phyloP scores from a whole-genome alignment of 2,888 invertebrate species.

The Trichopoda pennipes region DNA sequence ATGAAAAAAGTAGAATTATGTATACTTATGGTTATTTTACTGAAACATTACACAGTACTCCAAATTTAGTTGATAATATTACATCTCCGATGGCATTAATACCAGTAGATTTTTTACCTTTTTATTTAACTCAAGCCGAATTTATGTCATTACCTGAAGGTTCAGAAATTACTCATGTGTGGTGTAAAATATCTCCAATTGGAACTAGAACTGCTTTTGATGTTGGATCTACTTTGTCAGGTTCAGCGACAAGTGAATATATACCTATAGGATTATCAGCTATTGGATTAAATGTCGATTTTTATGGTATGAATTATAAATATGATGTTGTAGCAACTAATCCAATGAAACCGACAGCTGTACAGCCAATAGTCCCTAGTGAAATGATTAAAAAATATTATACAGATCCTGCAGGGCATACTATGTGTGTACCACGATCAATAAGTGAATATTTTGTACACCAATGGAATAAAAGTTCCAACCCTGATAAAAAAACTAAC shows the following conservation, averaged over 20 bases:
- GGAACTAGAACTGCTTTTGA: conserved; percentile 14
- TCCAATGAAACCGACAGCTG: conserved; percentile 1
- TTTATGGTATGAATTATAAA: conserved; percentile 6
- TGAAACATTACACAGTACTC: too few relatives aligned
- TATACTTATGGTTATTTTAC: conserved; percentile 28
- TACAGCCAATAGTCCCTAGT: neutral
- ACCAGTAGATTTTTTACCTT: neutral
- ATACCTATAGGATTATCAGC: conserved; percentile 28
- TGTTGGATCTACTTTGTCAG: conserved; percentile 24
- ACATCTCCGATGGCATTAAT: conserved; percentile 29
- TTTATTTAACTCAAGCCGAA: neutral
- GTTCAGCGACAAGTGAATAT: conserved; percentile 40
- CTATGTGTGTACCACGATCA: too few relatives aligned
- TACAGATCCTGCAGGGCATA: neutral
- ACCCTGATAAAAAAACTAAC: too few relatives aligned
- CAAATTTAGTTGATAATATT: conserved; percentile 21
- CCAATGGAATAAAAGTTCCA: too few relatives aligned
- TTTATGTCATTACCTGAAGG: neutral
- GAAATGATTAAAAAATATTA: conserved; percentile 17
- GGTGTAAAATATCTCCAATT: conserved; percentile 13
- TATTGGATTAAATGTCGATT: conserved; percentile 17
- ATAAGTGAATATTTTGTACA: too few relatives aligned
- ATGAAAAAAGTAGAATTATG: conserved; percentile 9
- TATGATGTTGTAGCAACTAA: neutral
- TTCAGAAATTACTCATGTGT: neutral